These are phyloP conservation scores for Zoanthus sociatus DNA, from an alignment of 92 coral and sea anemone species.

Conservation along the genomic window DNA sequence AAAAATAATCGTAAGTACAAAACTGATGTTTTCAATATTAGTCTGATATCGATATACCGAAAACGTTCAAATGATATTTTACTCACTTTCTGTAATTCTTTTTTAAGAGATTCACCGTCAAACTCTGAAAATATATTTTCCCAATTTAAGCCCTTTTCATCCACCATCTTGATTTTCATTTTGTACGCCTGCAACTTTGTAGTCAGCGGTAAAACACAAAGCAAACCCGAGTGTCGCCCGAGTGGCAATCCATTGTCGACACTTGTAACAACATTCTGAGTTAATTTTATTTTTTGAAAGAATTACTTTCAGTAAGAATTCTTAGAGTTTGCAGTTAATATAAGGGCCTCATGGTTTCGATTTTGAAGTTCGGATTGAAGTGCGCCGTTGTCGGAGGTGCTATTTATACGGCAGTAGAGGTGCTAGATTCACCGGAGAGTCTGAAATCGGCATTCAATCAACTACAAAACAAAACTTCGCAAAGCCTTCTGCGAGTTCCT, in stretches of 20 bases:
- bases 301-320: neutral
- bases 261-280: neutral
- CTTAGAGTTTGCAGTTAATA: neutral
- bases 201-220: neutral
- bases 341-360: slow-evolving; percentile 20
- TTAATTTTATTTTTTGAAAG: neutral
- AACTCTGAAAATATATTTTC: slow-evolving; percentile 2
- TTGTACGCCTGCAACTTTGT: neutral
- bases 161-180: slow-evolving; percentile 61
- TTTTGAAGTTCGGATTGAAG: slow-evolving; percentile 68
- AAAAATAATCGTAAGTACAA: no score
- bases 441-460: slow-evolving; percentile 58
- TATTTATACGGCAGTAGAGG: slow-evolving; percentile 68
- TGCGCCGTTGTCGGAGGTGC: slow-evolving; percentile 78
- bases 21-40: neutral
- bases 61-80: neutral
- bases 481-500: slow-evolving; percentile 60
- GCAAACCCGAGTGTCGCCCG: no score
- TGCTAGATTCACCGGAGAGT: slow-evolving; percentile 82
- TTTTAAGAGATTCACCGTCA: slow-evolving; percentile 1
- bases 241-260: neutral
- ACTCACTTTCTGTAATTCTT: slow-evolving; percentile 7
- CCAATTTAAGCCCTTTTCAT: neutral
- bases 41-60: neutral
- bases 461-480: slow-evolving; percentile 61